Evolutionary conservation across 2,888 invertebrate species (phyloP), one percentile per base, ranked within the genome.

Genomic region (Dynastes grantii): DNA sequence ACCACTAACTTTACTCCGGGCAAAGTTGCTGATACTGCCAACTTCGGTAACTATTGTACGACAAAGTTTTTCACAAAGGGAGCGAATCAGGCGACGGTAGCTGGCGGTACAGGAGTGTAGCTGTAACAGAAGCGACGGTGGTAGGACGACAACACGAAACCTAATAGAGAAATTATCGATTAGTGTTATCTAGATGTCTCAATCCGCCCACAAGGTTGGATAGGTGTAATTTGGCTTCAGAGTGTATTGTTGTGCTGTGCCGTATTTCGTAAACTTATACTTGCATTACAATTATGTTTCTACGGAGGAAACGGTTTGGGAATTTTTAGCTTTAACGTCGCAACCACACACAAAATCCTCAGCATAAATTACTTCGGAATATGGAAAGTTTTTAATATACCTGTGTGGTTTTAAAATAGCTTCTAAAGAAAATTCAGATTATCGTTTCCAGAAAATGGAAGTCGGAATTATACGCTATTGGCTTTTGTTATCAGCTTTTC

Each of bases 131-230:
- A 64, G 16, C 58, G 58, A 55, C 58, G 58, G 40, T 22, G 40
- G 37, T 29, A 58, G 73, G 9, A 40, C 55, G 73, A 73, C 73
- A 73, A 73, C 73, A 73, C 73, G 73, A 73, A 37, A 73, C 58
- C 58, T 73, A 73, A 73, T 73, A 73, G 73, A 73, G 73, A 73
- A 73, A 73, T 73, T 73, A 73, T 73, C 73, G 73, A 73, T 73
- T 73, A 73, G 40, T 22, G 55, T 73, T 73, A 73, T 73, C 73
- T 29, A 37, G 32, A 61, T 73, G 58, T 73, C 16, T 73, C 58
- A 73, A 73, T 73, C 73, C 32, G 40, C 37, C 51, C 58, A 40
- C 55, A 4, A 29, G 32, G 22, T 58, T 49, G 27, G 45, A 22
- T 58, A 22, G 55, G 49, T 67, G 16, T 73, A 73, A 58, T 58